Evolutionary conservation across 2,888 invertebrate species (phyloP).

Genomic region (Drosophila gaucha): DNA sequence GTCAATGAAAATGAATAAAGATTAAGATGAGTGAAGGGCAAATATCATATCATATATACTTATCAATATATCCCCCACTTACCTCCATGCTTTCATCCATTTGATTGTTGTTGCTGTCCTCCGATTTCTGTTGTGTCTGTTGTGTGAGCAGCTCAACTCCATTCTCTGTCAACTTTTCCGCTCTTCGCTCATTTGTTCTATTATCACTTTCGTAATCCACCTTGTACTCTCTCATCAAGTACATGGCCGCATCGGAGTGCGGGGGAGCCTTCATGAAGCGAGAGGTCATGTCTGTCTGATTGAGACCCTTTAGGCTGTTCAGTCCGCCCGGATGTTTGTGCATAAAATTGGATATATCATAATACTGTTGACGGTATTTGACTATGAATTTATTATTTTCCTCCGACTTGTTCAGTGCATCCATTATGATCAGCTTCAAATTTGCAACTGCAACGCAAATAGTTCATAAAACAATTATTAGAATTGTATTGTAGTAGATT

Average conservation of each 20-base stretch:
- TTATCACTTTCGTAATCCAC: slow-evolving; percentile 34
- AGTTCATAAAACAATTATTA: slow-evolving; percentile 6
- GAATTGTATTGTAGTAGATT: slow-evolving; percentile 24
- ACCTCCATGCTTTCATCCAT: slow-evolving; percentile 84
- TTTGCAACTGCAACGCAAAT: slow-evolving; percentile 50
- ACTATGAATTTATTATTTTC: slow-evolving; percentile 74
- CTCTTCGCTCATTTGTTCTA: slow-evolving; percentile 4
- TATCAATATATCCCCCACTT: slow-evolving; percentile 31
- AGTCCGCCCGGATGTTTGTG: slow-evolving; percentile 91
- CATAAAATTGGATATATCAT: slow-evolving; percentile 88
- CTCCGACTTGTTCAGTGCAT: slow-evolving; percentile 25
- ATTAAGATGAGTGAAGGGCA: slow-evolving; percentile 1
- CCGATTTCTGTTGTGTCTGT: slow-evolving; percentile 19
- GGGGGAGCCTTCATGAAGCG: slow-evolving; percentile 82
- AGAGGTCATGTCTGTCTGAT: slow-evolving; percentile 79
- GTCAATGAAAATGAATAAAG: slow-evolving; percentile 23
- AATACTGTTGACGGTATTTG: slow-evolving; percentile 85
- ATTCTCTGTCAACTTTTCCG: slow-evolving; percentile 25
- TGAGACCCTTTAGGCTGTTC: slow-evolving; percentile 86
- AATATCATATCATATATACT: background rate
- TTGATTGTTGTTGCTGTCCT: slow-evolving; percentile 75
- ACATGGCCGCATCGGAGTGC: slow-evolving; percentile 84
- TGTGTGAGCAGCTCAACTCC: slow-evolving; percentile 46
- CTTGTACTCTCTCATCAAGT: slow-evolving; percentile 83
- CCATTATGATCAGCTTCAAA: slow-evolving; percentile 40